These are phyloP conservation scores for Larimichthys polyactis DNA, from an alignment of 2,113 vertebrate genomes.

Conservation along the genomic window DNA sequence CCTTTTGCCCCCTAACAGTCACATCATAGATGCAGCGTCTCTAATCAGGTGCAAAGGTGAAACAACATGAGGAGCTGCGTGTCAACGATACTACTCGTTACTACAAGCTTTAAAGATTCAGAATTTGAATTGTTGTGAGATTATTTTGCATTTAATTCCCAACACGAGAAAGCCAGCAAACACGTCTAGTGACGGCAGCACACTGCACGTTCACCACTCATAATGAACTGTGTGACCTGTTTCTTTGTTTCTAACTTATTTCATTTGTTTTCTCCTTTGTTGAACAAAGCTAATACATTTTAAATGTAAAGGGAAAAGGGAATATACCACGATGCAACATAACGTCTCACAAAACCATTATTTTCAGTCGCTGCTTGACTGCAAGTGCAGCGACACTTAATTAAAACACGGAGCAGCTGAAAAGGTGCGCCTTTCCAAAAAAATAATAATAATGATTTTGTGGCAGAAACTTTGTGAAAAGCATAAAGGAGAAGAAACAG, in stretches of 20 bases:
- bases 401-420: background rate
- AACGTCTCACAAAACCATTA: background rate
- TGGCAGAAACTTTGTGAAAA: background rate
- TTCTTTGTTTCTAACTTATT: background rate
- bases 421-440: background rate
- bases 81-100: too few relatives aligned
- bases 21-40: background rate
- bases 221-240: background rate
- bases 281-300: background rate
- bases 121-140: background rate
- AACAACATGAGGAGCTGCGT: background rate
- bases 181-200: background rate
- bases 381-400: background rate
- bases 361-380: background rate
- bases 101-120: too few relatives aligned
- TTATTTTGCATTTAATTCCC: too few relatives aligned
- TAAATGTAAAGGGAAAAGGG: background rate
- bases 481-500: constrained; percentile 3
- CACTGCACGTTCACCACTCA: background rate
- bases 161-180: background rate
- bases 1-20: background rate
- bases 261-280: background rate
- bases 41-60: background rate
- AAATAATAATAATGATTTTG: background rate
- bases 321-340: background rate